Conservation (phyloP, 2,113 vertebrate genomes). For the Tricholaema leucomelas region DNA sequence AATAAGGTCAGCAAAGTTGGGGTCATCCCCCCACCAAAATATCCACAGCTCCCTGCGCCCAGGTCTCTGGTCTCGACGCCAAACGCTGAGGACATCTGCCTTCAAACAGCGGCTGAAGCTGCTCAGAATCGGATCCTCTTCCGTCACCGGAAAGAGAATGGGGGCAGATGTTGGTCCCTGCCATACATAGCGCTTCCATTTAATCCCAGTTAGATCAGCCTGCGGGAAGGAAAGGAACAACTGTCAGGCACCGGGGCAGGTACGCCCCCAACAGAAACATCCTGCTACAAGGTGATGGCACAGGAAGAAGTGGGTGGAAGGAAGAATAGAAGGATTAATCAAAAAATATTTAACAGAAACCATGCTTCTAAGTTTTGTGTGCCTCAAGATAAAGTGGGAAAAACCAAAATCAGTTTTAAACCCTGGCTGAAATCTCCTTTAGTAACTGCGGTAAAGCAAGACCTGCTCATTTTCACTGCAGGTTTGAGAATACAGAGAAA, state of each 20-base stretch:
- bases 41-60: constrained; percentile 96
- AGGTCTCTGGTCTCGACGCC: constrained; percentile 91
- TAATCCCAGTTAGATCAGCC: constrained; percentile 98
- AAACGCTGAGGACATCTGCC: constrained; percentile 93
- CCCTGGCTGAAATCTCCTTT: neutral
- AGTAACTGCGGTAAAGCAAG: neutral
- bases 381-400: neutral
- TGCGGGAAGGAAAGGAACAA: constrained; percentile 43
- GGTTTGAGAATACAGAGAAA: neutral
- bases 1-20: constrained; percentile 93
- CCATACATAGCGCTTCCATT: constrained; percentile 98
- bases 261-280: neutral
- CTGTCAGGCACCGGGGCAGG: neutral
- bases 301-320: neutral
- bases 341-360: neutral
- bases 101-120: constrained; percentile 98
- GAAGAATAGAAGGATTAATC: neutral
- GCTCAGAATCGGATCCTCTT: constrained; percentile 98
- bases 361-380: rapidly evolving
- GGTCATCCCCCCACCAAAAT: constrained; percentile 98
- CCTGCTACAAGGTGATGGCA: neutral
- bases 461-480: neutral
- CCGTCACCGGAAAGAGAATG: constrained; percentile 96
- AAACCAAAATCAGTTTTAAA: neutral
- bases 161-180: constrained; percentile 95